Evolutionary conservation across 2,797 vertebrate species (phyloP).

Genomic region (Myotis pilosus): DNA sequence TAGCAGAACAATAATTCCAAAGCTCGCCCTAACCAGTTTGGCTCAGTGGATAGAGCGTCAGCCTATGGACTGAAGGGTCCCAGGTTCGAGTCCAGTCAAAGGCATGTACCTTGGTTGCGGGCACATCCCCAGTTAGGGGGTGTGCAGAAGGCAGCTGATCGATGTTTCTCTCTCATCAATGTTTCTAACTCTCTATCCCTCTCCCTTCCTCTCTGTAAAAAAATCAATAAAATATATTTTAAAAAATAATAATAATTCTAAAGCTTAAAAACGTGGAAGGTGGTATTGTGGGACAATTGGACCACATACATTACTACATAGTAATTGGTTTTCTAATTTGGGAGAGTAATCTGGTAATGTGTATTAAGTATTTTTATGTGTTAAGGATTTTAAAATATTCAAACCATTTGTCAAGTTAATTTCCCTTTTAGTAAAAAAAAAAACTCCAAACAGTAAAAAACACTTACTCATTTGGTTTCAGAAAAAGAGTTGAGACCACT

Average conservation of each 20-base stretch:
- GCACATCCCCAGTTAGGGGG: no score
- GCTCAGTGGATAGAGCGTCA: no score
- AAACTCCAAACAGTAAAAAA: neutral
- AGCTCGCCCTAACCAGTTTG: neutral
- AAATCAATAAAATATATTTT: no score
- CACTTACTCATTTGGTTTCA: neutral
- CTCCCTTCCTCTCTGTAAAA: no score
- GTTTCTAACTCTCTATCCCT: no score
- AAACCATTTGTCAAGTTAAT: constrained; percentile 49
- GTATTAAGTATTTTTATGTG: constrained; percentile 55
- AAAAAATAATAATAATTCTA: neutral
- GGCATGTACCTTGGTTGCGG: no score
- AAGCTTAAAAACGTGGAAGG: constrained; percentile 4
- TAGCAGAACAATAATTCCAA: constrained; percentile 32
- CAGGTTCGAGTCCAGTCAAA: no score
- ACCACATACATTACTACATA: constrained; percentile 7
- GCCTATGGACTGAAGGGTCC: no score
- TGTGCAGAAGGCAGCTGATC: no score
- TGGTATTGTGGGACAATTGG: constrained; percentile 14
- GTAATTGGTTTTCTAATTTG: constrained; percentile 57
- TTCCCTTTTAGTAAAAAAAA: neutral
- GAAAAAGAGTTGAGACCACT: neutral
- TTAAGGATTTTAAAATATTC: constrained; percentile 60
- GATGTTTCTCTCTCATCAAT: no score
- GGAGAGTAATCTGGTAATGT: constrained; percentile 44